phyloP scores from a whole-genome alignment of 35 echinoderm and acorn worm species.

The Heliocidaris erythrogramma region DNA sequence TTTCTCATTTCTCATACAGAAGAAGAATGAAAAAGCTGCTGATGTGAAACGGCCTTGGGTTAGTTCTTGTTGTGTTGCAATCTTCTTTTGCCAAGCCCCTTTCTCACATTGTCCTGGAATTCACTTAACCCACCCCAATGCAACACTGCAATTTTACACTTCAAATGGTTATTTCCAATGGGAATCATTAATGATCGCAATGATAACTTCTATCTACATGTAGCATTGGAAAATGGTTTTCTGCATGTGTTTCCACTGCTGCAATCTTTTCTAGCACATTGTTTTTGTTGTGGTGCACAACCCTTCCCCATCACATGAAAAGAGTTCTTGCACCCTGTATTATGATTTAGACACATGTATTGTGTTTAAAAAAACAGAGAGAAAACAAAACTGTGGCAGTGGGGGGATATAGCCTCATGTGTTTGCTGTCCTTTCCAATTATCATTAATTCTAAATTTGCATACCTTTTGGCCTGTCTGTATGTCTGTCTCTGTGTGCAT shows the following conservation, averaged over 20 bases:
- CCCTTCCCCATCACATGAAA: background rate
- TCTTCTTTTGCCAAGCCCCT: background rate
- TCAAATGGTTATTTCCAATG: too few relatives aligned
- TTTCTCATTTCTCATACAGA: slow-evolving; percentile 9
- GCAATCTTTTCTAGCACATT: background rate
- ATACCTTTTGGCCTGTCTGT: background rate
- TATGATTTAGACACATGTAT: background rate
- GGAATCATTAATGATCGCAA: too few relatives aligned
- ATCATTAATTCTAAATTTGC: background rate
- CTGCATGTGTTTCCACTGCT: background rate
- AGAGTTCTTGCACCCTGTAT: background rate
- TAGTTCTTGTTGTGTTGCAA: background rate
- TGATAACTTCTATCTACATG: background rate
- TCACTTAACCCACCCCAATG: background rate
- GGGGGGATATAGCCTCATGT: background rate
- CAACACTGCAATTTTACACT: background rate
- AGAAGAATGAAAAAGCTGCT: slow-evolving; percentile 19
- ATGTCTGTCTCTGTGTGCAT: too few relatives aligned
- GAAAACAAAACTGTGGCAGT: background rate
- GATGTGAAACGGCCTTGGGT: slow-evolving; percentile 10
- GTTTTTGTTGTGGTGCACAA: background rate
- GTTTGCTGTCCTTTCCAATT: background rate
- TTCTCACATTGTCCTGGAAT: background rate
- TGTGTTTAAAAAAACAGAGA: too few relatives aligned
- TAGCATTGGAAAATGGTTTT: background rate